Evolutionary conservation across 2,888 invertebrate species (phyloP).

Genomic region (Ophion slaviceki): DNA sequence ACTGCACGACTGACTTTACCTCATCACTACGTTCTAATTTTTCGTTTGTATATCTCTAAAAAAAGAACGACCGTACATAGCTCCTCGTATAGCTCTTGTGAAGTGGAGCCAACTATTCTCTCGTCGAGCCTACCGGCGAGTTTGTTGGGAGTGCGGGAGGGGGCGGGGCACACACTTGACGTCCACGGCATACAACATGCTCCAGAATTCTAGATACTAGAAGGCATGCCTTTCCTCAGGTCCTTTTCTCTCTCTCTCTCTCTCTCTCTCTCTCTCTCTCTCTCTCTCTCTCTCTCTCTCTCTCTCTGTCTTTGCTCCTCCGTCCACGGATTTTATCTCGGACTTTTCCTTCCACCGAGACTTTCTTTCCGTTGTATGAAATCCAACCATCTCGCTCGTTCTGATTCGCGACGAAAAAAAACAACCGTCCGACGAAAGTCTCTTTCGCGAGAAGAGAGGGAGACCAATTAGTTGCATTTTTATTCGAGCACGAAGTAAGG

Average conservation of each 20-base stretch:
- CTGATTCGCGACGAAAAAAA: conserved; percentile 80
- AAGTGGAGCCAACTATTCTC: conserved; percentile 80
- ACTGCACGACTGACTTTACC: conserved; percentile 17
- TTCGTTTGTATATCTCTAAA: conserved; percentile 80
- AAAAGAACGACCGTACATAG: conserved; percentile 73
- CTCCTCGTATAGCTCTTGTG: conserved; percentile 76
- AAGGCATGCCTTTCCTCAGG: conserved; percentile 70
- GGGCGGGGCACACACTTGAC: conserved; percentile 76
- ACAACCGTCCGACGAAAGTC: conserved; percentile 55
- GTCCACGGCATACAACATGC: conserved; percentile 72
- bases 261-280: conserved; percentile 68
- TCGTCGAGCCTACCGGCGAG: conserved; percentile 76
- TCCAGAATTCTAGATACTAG: conserved; percentile 82
- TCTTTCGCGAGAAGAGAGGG: conserved; percentile 74
- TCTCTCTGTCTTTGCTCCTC: conserved; percentile 64
- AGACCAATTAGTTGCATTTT: conserved; percentile 83
- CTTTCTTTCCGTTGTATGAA: conserved; percentile 58
- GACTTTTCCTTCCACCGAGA: conserved; percentile 56
- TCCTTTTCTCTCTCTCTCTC: conserved; percentile 68
- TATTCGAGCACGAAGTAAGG: conserved; percentile 70
- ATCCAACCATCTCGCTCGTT: conserved; percentile 60
- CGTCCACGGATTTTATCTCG: conserved; percentile 65
- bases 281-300: conserved; percentile 69
- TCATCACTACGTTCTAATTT: conserved; percentile 77
- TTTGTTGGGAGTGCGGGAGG: neutral